A percentile compares a stretch with the other conserved stretches of the same genome.
These are phyloP conservation scores for Elaeidobius kamerunicus DNA, from an alignment of 2,888 invertebrate genomes.

Conservation along the genomic window DNA sequence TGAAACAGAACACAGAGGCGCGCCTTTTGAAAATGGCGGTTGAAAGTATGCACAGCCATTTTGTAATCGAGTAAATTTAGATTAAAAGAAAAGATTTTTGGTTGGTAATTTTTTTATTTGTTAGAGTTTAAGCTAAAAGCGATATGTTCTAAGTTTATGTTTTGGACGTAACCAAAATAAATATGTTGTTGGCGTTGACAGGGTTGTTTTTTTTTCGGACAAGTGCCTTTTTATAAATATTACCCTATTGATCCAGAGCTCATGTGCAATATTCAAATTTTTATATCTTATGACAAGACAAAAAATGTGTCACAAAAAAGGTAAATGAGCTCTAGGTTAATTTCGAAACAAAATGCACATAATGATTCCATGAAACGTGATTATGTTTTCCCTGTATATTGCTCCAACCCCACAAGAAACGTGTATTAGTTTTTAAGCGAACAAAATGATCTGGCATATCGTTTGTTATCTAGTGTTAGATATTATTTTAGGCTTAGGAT, in stretches of 20 bases:
- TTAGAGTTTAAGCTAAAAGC: too few species aligned
- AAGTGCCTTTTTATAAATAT: background rate
- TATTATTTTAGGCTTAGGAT: slow-evolving; percentile 7
- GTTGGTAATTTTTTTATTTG: slow-evolving; percentile 9
- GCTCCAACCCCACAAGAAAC: background rate
- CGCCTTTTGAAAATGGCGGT: slow-evolving; percentile 70
- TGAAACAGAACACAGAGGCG: slow-evolving; percentile 62
- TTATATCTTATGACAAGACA: background rate
- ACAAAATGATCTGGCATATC: slow-evolving; percentile 10
- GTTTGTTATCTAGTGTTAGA: slow-evolving; percentile 13
- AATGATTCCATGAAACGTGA: background rate
- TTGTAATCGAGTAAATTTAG: background rate
- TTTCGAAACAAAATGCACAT: background rate
- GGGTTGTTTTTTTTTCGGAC: too few species aligned
- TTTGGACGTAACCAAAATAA: background rate
- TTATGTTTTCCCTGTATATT: background rate
- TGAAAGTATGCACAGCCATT: slow-evolving; percentile 39
- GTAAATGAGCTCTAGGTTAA: background rate
- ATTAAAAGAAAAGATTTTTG: background rate
- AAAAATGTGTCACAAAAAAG: background rate
- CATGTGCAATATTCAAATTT: background rate
- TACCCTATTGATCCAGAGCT: background rate
- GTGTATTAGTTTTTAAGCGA: slow-evolving; percentile 4
- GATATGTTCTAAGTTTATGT: too few species aligned
- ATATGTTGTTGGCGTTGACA: too few species aligned